Evolutionary conservation across 2,888 invertebrate genomes (phyloP).

Genomic region (Eupelmus urozonus): DNA sequence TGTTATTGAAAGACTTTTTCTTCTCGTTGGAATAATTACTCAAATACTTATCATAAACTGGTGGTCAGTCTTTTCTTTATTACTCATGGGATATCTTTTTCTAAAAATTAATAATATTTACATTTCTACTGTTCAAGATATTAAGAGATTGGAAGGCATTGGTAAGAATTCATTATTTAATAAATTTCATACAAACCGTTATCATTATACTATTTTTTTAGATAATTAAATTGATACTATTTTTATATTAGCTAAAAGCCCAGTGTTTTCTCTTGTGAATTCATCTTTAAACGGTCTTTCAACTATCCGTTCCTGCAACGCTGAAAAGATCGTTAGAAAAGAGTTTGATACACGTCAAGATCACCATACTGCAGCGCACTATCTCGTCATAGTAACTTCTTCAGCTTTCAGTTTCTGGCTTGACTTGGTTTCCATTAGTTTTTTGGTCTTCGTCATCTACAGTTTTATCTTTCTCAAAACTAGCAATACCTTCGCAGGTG

Average conservation of each 20-base stretch:
- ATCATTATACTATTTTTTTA: no score
- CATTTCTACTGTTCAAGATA: conserved; percentile 84
- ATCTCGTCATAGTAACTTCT: conserved; percentile 80
- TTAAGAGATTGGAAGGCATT: conserved; percentile 82
- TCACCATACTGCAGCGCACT: conserved; percentile 83
- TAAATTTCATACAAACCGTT: no score
- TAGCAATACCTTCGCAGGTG: conserved; percentile 80
- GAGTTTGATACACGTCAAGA: conserved; percentile 88
- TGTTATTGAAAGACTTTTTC: conserved; percentile 83
- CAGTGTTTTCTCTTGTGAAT: conserved; percentile 93
- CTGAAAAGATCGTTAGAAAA: conserved; percentile 84
- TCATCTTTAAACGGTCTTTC: conserved; percentile 91
- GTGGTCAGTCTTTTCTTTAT: conserved; percentile 82
- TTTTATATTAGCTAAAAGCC: conserved; percentile 81
- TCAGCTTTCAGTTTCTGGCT: conserved; percentile 84
- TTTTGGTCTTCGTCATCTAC: conserved; percentile 82
- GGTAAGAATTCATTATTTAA: conserved; percentile 71
- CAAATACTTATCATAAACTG: conserved; percentile 86
- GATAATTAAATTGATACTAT: conserved; percentile 78
- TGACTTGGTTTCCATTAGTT: conserved; percentile 81
- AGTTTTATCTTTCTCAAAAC: conserved; percentile 80
- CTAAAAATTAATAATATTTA: conserved; percentile 83
- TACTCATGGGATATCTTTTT: conserved; percentile 82
- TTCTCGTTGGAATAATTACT: conserved; percentile 84
- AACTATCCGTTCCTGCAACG: conserved; percentile 89